A percentile compares a stretch with the other conserved stretches of the same genome.
Conservation (phyloP, 23 tunicate genomes). For the Trididemnum nubilum region DNA sequence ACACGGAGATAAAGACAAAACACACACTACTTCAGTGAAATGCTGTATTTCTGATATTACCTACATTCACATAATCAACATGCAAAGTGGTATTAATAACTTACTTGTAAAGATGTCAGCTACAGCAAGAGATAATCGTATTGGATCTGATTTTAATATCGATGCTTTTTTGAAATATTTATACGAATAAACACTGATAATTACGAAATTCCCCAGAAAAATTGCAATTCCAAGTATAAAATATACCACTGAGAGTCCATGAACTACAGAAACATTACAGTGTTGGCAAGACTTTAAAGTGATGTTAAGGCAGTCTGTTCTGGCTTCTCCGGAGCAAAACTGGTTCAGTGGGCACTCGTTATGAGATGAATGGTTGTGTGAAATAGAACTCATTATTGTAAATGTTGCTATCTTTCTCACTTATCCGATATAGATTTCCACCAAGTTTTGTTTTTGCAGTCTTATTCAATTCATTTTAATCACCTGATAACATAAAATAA, state of each 20-base stretch:
- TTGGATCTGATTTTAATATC: conserved; percentile 5
- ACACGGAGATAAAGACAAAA: too few relatives aligned
- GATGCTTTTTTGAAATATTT: background rate
- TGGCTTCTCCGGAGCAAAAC: conserved; percentile 17
- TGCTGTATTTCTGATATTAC: too few relatives aligned
- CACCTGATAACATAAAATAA: too few relatives aligned
- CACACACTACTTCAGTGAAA: too few relatives aligned
- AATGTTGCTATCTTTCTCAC: too few relatives aligned
- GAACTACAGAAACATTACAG: background rate
- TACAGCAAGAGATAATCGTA: background rate
- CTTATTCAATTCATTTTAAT: too few relatives aligned
- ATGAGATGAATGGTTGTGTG: too few relatives aligned
- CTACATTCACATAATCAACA: too few relatives aligned
- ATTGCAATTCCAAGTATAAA: conserved; percentile 9
- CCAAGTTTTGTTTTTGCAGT: too few relatives aligned
- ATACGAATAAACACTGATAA: background rate
- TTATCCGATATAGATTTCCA: too few relatives aligned
- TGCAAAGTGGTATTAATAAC: too few relatives aligned
- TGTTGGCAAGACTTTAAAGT: background rate
- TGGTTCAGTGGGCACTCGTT: conserved; percentile 6
- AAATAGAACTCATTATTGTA: too few relatives aligned
- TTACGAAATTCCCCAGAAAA: conserved; percentile 10
- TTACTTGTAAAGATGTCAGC: conserved; percentile 21
- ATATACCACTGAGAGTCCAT: background rate
- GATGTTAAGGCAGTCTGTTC: background rate